Percentiles rank a stretch among this genome's conserved stretches.
Conservation (phyloP, 2,888 invertebrate genomes). For the Sinelater perroti region DNA sequence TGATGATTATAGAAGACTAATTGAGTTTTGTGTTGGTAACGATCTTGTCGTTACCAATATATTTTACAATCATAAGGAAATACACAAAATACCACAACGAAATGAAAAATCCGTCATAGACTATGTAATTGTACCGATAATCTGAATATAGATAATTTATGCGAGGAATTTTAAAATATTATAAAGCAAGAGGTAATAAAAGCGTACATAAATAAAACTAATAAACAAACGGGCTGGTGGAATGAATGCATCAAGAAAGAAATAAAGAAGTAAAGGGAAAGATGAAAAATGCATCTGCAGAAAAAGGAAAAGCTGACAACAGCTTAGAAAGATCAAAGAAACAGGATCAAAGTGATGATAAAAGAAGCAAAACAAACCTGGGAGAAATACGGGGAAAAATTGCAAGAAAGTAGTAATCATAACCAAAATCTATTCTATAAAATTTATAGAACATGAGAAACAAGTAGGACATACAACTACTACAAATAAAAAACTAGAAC, state of each 20-base stretch:
- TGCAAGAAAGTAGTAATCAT: too few species aligned
- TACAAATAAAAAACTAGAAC: not conserved
- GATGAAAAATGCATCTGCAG: not conserved
- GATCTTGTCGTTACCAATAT: not conserved
- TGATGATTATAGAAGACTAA: not conserved
- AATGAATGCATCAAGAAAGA: not conserved
- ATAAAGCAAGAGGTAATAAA: not conserved
- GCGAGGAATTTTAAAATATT: not conserved
- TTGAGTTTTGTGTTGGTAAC: not conserved
- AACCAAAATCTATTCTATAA: too few species aligned
- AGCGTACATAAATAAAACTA: not conserved
- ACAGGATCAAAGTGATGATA: not conserved
- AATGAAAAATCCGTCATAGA: not conserved
- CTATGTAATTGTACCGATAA: constrained; percentile 1
- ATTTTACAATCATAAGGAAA: not conserved
- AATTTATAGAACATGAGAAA: not conserved
- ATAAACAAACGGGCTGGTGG: not conserved
- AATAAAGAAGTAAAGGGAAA: not conserved
- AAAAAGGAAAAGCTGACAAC: not conserved
- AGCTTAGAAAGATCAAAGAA: not conserved
- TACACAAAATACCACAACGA: not conserved
- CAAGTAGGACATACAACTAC: not conserved
- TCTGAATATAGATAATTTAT: not conserved
- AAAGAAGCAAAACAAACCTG: constrained; percentile 4
- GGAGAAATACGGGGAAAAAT: too few species aligned